Conservation (phyloP, 1,140 invertebrate genomes). For the Drosophila orena region DNA sequence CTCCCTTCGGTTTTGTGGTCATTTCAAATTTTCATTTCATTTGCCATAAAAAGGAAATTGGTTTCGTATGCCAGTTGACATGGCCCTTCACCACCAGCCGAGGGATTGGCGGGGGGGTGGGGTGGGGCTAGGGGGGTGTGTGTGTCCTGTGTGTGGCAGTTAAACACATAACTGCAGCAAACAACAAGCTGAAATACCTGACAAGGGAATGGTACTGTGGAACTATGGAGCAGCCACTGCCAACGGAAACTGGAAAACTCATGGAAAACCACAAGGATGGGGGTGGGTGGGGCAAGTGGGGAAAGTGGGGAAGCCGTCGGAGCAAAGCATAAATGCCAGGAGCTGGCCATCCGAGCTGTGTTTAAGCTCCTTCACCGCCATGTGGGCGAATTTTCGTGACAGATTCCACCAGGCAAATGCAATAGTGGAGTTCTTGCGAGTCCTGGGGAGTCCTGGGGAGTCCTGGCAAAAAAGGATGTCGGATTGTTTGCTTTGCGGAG, state of each 20-base stretch:
- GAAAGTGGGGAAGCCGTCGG: not conserved
- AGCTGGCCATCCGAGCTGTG: constrained; percentile 22
- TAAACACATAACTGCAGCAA: constrained; percentile 43
- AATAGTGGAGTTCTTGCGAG: not conserved
- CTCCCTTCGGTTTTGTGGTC: constrained; percentile 66
- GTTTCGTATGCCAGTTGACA: constrained; percentile 77
- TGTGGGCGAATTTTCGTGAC: constrained; percentile 17
- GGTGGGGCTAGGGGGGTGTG: constrained; percentile 27
- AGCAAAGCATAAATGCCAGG: constrained; percentile 26
- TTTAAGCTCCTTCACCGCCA: constrained; percentile 27
- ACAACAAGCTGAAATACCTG: constrained; percentile 49
- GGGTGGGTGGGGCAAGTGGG: too few relatives aligned
- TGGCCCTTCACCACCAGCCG: constrained; percentile 35
- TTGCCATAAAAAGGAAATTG: constrained; percentile 83
- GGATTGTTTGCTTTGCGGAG: constrained; percentile 13
- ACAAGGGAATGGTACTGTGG: constrained; percentile 20
- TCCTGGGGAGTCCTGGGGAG: not conserved
- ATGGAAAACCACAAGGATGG: not conserved
- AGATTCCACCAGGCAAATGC: constrained; percentile 10
- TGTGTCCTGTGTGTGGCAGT: constrained; percentile 28
- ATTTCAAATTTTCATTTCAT: constrained; percentile 84
- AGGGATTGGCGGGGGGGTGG: not conserved
- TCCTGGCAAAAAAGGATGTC: constrained; percentile 2
- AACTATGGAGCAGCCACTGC: constrained; percentile 5
- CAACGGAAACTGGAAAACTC: constrained; percentile 2